Percentiles rank a stretch among this genome's conserved stretches.
These are phyloP conservation scores for Sesia bembeciformis DNA, from an alignment of 2,888 invertebrate genomes.

Conservation along the genomic window DNA sequence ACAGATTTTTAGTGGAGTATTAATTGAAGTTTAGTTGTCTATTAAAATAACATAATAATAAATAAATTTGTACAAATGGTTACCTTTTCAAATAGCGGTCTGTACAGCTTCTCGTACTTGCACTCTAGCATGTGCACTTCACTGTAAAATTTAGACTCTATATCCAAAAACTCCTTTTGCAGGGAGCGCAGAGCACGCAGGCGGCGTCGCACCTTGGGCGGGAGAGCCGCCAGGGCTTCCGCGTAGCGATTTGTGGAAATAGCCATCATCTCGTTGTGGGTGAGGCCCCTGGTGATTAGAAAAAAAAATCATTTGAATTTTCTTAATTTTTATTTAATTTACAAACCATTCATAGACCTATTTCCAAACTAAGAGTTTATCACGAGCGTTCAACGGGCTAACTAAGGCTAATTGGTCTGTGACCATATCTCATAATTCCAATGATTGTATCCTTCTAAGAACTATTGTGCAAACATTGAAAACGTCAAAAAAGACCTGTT, in stretches of 20 bases:
- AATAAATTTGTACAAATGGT: not conserved
- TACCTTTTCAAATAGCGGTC: slow-evolving; percentile 86
- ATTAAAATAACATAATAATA: not conserved
- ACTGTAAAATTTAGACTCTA: slow-evolving; percentile 94
- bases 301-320: not conserved
- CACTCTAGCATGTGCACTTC: slow-evolving; percentile 95
- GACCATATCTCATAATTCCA: too few species aligned
- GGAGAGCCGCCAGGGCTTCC: slow-evolving; percentile 77
- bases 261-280: slow-evolving; percentile 74
- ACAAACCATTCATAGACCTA: too few species aligned
- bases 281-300: slow-evolving; percentile 37
- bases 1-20: not conserved
- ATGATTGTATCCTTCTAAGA: too few species aligned
- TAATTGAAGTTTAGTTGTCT: not conserved
- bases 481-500: too few species aligned
- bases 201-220: slow-evolving; percentile 84
- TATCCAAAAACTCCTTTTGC: slow-evolving; percentile 87
- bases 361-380: too few species aligned
- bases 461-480: too few species aligned
- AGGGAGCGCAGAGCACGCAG: slow-evolving; percentile 89
- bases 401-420: too few species aligned
- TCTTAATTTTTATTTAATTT: not conserved
- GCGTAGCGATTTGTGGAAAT: slow-evolving; percentile 74
- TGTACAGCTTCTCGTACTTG: slow-evolving; percentile 88
- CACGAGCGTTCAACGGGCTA: too few species aligned